Evolutionary conservation across 2,888 invertebrate genomes (phyloP), one percentile per base, ranked within the genome.

Genomic region (Melinopterus prodromus): DNA sequence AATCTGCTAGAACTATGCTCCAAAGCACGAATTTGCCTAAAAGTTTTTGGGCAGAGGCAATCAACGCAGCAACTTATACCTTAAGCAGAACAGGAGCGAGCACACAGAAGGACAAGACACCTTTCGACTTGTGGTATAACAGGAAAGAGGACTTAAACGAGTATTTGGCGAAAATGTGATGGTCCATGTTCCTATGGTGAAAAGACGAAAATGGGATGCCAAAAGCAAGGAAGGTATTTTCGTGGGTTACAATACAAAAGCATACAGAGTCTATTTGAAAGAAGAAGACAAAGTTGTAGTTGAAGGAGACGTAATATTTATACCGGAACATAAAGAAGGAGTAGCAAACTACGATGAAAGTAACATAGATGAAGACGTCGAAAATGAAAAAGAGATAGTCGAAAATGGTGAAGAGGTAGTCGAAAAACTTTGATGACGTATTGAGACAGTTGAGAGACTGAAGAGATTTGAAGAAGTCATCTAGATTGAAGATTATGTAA

Each of bases 1-100:
- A 88, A 82, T 84, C 86, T 26, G 86, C 86, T 16, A 81, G 87
- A 78, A 80, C 82, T 12, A 82, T 86, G 82, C 7, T 86, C 7
- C 82, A 84, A 70, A 84, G 82, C 69, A 84, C 83, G 6, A 81
- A 83, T n/a, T 77, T 86, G 6, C 79, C 77, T 16, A 81, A 83
- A n/a, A 81, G 78, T 16, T 83, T 84, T 76, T 87, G 87, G 87
- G 87, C 87, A 16, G 87, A 89, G 81, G 88, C 87, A 7, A 80
- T 84, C 69, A 84, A 85, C 77, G 81, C 83, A 35, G 84, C 83
- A 12, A 82, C 80, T 7, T 83, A 78, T 77, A 72, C 80, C 4
- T 36, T 84, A 36, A 84, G 84, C 77, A 78, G 83, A 76, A 80
- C 83, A 69, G 84, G 82, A 35, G 69, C 16, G 12, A n/a, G n/a